A percentile compares a stretch with the other conserved stretches of the same genome.
These are phyloP conservation scores for Mylabris sibirica DNA, from an alignment of 2,888 invertebrate genomes.

Conservation along the genomic window DNA sequence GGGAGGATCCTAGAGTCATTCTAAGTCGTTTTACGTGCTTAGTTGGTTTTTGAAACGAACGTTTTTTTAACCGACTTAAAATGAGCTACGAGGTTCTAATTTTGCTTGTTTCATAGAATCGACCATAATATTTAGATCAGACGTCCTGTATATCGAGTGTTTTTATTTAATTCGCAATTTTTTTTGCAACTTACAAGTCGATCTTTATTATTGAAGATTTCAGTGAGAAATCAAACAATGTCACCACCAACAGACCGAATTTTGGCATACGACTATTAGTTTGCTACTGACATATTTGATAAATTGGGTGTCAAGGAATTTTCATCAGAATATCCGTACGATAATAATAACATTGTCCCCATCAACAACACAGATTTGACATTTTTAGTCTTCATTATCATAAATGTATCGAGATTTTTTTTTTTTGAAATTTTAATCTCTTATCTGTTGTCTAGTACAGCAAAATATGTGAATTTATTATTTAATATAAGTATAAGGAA, in stretches of 20 bases:
- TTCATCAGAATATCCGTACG: neutral
- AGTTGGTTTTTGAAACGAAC: no score
- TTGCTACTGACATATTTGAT: neutral
- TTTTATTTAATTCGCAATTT: no score
- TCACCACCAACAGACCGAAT: neutral
- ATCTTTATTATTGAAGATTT: neutral
- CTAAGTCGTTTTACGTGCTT: no score
- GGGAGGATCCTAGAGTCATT: no score
- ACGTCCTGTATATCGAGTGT: no score
- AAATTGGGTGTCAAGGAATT: conserved; percentile 9
- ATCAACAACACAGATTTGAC: neutral
- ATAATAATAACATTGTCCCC: neutral
- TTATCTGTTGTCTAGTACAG: neutral
- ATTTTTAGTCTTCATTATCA: neutral
- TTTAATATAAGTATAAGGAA: neutral
- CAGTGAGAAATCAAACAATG: neutral
- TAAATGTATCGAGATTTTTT: neutral
- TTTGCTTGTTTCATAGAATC: no score
- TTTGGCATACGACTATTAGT: neutral
- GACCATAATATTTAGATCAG: no score
- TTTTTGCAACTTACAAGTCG: neutral
- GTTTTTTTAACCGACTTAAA: no score
- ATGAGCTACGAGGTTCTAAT: no score
- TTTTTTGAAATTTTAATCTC: neutral
- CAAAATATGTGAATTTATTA: neutral